phyloP scores from a whole-genome alignment of 2,113 vertebrate species.

The Cheilinus undulatus region DNA sequence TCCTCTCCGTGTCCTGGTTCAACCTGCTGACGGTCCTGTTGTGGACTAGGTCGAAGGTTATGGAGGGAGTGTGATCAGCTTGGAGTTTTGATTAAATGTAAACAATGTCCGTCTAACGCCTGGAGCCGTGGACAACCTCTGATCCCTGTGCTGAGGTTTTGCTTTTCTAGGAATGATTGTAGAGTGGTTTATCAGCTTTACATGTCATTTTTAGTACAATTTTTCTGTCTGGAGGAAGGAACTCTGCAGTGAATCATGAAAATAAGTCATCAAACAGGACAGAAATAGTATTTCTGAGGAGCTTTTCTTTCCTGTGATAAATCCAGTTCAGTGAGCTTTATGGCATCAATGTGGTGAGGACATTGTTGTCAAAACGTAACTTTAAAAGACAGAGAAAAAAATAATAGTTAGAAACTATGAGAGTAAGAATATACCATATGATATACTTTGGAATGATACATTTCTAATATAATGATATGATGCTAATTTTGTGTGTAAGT shows the following conservation, averaged over 20 bases:
- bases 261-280: not conserved
- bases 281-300: not conserved
- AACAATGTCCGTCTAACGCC: slow-evolving; percentile 14
- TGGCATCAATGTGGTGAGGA: no score
- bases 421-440: no score
- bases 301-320: no score
- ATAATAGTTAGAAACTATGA: no score
- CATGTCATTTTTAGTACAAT: not conserved
- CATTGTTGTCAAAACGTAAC: no score
- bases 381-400: no score
- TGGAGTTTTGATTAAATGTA: slow-evolving; percentile 60
- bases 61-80: slow-evolving; percentile 9
- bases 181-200: not conserved
- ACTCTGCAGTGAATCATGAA: not conserved
- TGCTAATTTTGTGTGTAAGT: no score
- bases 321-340: no score
- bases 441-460: no score
- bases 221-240: not conserved
- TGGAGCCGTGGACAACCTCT: not conserved
- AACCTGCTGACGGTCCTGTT: slow-evolving; percentile 12
- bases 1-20: slow-evolving; percentile 8
- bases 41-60: slow-evolving; percentile 40
- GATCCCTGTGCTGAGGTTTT: slow-evolving; percentile 2
- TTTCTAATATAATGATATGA: no score
- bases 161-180: slow-evolving; percentile 3